These are phyloP conservation scores for Pilophorus perplexus DNA, from an alignment of 2,888 invertebrate genomes.

Conservation along the genomic window DNA sequence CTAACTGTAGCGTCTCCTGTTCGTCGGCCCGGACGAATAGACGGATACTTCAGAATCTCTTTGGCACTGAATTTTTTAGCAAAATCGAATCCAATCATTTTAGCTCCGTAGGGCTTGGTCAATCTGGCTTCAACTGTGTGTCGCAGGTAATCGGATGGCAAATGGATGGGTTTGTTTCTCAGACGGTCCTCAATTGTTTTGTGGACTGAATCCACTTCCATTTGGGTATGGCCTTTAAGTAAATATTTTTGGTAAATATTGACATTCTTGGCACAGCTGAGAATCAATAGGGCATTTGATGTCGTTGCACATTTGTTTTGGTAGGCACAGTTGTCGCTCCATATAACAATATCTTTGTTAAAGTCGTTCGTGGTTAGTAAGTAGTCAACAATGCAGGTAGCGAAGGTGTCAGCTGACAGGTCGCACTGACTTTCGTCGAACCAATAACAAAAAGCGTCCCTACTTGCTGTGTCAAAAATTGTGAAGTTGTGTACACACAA, in stretches of 20 bases:
- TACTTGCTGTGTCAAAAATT: too few relatives aligned
- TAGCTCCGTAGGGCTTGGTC: conserved; percentile 46
- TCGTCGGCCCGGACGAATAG: conserved; percentile 51
- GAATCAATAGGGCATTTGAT: conserved; percentile 49
- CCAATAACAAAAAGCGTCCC: too few relatives aligned
- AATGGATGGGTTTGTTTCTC: conserved; percentile 49
- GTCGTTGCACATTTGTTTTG: conserved; percentile 50
- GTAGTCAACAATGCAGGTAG: conserved; percentile 7
- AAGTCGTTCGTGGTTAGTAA: background rate
- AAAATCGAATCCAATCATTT: conserved; percentile 12
- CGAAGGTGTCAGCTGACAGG: too few relatives aligned
- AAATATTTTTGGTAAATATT: conserved; percentile 50
- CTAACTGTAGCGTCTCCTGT: conserved; percentile 50
- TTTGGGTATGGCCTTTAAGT: conserved; percentile 51
- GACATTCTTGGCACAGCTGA: conserved; percentile 47
- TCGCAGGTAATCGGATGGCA: conserved; percentile 47
- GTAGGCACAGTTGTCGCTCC: too few relatives aligned
- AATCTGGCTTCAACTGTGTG: conserved; percentile 38
- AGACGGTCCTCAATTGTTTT: conserved; percentile 51
- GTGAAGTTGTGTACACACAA: too few relatives aligned
- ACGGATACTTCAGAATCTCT: conserved; percentile 50
- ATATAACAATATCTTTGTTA: conserved; percentile 47
- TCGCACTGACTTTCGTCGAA: too few relatives aligned
- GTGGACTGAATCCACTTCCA: conserved; percentile 52
- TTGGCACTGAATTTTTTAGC: conserved; percentile 46